A percentile compares a stretch with the other conserved stretches of the same genome.
phyloP scores from a whole-genome alignment of 1,140 invertebrate genomes.

The Ylistrum balloti region DNA sequence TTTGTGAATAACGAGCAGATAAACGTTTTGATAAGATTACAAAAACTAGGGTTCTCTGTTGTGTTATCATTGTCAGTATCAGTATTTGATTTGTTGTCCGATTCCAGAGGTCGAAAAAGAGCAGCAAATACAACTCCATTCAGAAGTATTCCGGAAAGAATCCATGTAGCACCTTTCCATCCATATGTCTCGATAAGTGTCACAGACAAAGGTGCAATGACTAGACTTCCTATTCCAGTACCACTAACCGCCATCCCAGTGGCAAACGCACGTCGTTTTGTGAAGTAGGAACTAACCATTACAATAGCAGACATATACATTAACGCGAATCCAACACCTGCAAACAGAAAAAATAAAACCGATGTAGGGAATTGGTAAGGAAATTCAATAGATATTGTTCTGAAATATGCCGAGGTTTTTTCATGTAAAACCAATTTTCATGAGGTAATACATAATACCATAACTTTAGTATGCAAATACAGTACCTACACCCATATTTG shows the following conservation, averaged over 20 bases:
- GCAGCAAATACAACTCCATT: slow-evolving; percentile 90
- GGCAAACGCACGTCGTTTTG: slow-evolving; percentile 93
- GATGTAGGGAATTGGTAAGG: no score
- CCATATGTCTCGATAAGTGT: slow-evolving; percentile 75
- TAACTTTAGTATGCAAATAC: no score
- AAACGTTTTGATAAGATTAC: slow-evolving; percentile 57
- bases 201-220: slow-evolving; percentile 78
- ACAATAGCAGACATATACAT: slow-evolving; percentile 89
- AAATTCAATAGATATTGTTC: no score
- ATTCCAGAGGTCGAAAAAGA: slow-evolving; percentile 90
- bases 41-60: not conserved
- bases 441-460: no score
- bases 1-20: slow-evolving; percentile 89
- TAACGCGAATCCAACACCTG: slow-evolving; percentile 92
- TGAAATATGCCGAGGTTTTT: no score
- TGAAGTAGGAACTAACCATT: slow-evolving; percentile 94
- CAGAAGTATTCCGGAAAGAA: slow-evolving; percentile 90
- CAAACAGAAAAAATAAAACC: no score
- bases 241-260: slow-evolving; percentile 90
- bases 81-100: not conserved
- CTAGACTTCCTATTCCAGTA: slow-evolving; percentile 79
- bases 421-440: no score
- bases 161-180: slow-evolving; percentile 86
- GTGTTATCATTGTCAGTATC: not conserved
- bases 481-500: no score